phyloP scores from a whole-genome alignment of 2,797 vertebrate species.

The Danio tinwini region DNA sequence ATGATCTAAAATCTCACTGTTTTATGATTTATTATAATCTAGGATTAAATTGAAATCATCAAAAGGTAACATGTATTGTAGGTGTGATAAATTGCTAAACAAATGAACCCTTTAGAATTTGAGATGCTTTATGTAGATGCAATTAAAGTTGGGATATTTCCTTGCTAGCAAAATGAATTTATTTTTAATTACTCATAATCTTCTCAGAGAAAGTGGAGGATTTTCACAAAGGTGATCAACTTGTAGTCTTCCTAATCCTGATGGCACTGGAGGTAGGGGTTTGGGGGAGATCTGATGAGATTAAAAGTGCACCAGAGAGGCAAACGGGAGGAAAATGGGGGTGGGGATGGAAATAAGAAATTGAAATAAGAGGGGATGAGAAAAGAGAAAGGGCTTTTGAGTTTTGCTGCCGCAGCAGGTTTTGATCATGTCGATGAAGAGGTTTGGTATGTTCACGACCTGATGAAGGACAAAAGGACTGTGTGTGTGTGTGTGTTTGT shows the following conservation, averaged over 20 bases:
- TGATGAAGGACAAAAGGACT: slow-evolving; percentile 79
- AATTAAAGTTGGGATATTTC: neutral
- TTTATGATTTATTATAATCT: neutral
- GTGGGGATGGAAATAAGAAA: slow-evolving; percentile 37
- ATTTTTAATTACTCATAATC: slow-evolving; percentile 21
- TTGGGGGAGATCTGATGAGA: slow-evolving; percentile 75
- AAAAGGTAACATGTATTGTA: neutral
- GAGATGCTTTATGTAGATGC: neutral
- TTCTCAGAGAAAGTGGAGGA: slow-evolving; percentile 43
- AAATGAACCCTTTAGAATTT: neutral
- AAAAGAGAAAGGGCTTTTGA: slow-evolving; percentile 58
- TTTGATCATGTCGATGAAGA: slow-evolving; percentile 70
- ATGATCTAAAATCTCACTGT: neutral
- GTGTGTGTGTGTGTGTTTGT: slow-evolving; percentile 48
- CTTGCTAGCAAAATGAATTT: neutral
- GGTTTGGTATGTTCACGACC: slow-evolving; percentile 66
- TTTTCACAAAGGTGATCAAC: slow-evolving; percentile 70
- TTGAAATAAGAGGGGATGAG: slow-evolving; percentile 55
- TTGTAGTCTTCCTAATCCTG: slow-evolving; percentile 76
- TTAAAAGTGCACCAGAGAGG: slow-evolving; percentile 64
- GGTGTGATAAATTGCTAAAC: neutral
- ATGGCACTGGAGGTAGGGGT: slow-evolving; percentile 58
- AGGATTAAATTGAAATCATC: neutral
- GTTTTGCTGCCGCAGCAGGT: slow-evolving; percentile 84
- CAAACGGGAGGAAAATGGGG: slow-evolving; percentile 37